phyloP scores from a whole-genome alignment of 1,140 invertebrate species.

The Drosophila bocki region DNA sequence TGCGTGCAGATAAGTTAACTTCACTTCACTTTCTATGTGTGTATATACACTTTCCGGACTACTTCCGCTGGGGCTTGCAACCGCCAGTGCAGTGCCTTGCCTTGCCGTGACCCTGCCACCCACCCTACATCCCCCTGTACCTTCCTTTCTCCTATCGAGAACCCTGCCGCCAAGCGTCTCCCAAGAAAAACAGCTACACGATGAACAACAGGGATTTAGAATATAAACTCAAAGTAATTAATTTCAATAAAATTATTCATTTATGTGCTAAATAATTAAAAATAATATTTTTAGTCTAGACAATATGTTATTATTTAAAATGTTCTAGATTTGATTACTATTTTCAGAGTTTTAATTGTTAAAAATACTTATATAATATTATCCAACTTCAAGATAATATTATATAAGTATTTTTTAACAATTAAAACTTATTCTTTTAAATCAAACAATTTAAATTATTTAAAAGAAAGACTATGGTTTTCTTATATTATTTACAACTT shows the following conservation, averaged over 20 bases:
- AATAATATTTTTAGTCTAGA: too few relatives aligned
- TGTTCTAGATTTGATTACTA: too few relatives aligned
- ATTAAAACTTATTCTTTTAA: too few relatives aligned
- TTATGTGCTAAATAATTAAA: neutral
- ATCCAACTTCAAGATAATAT: too few relatives aligned
- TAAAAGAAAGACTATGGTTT: neutral
- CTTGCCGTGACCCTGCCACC: conserved; percentile 50
- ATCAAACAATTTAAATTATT: neutral
- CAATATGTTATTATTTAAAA: too few relatives aligned
- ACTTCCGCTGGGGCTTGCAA: conserved; percentile 63
- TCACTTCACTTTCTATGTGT: conserved; percentile 63
- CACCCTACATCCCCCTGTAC: conserved; percentile 8
- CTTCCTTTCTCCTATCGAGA: neutral
- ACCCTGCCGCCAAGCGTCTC: neutral
- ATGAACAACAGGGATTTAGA: neutral
- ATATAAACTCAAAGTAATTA: neutral
- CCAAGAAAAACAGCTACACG: conserved; percentile 20
- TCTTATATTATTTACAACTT: neutral
- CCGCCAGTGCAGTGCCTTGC: conserved; percentile 24
- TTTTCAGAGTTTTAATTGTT: neutral
- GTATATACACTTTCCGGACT: conserved; percentile 56
- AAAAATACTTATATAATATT: neutral
- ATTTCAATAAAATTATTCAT: neutral
- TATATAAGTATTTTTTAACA: too few relatives aligned
- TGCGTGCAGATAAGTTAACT: conserved; percentile 42